Conservation (phyloP, 1,140 invertebrate species). For the Lutraria rhynchaena region DNA sequence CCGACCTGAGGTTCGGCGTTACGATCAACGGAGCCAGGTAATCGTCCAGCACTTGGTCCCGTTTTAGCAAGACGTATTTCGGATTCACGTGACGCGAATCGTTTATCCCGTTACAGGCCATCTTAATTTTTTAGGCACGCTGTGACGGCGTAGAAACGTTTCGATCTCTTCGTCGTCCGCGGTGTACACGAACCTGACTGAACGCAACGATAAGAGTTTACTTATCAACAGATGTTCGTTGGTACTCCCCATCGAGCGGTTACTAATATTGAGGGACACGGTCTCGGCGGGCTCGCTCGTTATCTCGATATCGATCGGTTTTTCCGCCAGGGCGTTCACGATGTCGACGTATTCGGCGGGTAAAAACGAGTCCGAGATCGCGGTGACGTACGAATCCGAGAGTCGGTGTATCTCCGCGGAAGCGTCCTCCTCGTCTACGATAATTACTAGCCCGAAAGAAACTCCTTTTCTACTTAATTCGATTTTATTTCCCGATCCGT, state of each 20-base stretch:
- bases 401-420: not conserved
- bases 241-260: not conserved
- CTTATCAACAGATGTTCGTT: not conserved
- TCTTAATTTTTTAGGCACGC: not conserved
- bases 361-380: not conserved
- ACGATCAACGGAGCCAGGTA: not conserved
- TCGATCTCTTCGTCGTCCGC: not conserved
- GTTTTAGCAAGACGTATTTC: not conserved
- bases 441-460: not conserved
- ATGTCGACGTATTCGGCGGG: not conserved
- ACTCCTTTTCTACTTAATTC: not conserved
- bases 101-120: not conserved
- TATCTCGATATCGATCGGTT: not conserved
- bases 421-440: not conserved
- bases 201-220: not conserved
- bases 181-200: not conserved
- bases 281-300: not conserved
- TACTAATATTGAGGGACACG: not conserved
- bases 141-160: not conserved
- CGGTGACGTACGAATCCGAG: not conserved
- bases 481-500: not conserved
- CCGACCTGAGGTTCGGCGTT: not conserved
- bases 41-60: not conserved
- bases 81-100: not conserved
- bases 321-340: not conserved